Percentiles rank a stretch among this genome's conserved stretches.
Evolutionary conservation across 2,888 invertebrate species (phyloP).

Genomic region (Mayetiola destructor): DNA sequence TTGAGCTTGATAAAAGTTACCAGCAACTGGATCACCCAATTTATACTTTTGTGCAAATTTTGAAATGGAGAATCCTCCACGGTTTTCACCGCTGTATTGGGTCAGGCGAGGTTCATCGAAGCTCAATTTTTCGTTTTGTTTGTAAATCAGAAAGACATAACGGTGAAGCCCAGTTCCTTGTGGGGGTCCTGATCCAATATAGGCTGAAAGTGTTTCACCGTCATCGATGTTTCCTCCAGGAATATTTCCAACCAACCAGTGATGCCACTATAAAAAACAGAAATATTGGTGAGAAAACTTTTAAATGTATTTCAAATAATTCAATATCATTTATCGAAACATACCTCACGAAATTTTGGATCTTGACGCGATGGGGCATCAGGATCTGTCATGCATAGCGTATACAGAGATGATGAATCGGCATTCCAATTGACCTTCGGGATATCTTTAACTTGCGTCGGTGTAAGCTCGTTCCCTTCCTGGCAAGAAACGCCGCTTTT

Average conservation of each 20-base stretch:
- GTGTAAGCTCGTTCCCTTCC: conserved; percentile 58
- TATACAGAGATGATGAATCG: conserved; percentile 24
- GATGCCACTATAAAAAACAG: conserved; percentile 36
- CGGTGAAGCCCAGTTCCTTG: conserved; percentile 42
- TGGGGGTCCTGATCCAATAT: conserved; percentile 47
- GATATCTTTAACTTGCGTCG: conserved; percentile 41
- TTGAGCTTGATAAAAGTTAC: conserved; percentile 66
- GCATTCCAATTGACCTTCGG: conserved; percentile 27
- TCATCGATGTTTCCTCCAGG: conserved; percentile 34
- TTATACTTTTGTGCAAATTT: conserved; percentile 60
- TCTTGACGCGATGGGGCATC: conserved; percentile 74
- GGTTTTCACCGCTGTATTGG: conserved; percentile 21
- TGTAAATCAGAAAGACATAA: conserved; percentile 46
- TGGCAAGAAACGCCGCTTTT: conserved; percentile 36
- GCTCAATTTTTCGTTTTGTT: conserved; percentile 39
- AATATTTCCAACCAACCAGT: conserved; percentile 83
- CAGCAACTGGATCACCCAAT: conserved; percentile 62
- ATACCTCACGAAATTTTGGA: conserved; percentile 73
- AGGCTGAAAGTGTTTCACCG: conserved; percentile 43
- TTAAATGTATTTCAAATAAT: not conserved
- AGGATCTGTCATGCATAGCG: conserved; percentile 49
- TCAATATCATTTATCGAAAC: not conserved
- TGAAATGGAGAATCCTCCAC: not conserved
- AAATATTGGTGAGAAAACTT: not conserved
- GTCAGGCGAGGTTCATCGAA: conserved; percentile 33